phyloP scores from a whole-genome alignment of 2,113 vertebrate genomes.

The Fulmarus glacialis region DNA sequence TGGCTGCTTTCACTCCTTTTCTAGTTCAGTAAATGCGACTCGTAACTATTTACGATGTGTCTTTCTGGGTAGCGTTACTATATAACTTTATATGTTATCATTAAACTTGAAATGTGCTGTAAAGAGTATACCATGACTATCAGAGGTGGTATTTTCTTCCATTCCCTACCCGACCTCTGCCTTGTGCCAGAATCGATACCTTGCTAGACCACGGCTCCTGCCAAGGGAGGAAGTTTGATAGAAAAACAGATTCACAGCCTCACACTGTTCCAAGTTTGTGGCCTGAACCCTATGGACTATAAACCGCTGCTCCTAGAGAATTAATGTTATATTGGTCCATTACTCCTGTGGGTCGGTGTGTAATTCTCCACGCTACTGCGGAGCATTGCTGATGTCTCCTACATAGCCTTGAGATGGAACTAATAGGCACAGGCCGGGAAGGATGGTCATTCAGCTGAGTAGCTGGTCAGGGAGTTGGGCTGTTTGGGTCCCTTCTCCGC shows the following conservation, averaged over 20 bases:
- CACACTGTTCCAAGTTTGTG: not conserved
- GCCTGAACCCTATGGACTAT: not conserved
- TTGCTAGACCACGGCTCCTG: not conserved
- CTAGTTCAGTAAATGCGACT: not conserved
- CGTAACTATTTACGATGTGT: not conserved
- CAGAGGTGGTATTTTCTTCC: not conserved
- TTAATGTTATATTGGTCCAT: not conserved
- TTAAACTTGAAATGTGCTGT: not conserved
- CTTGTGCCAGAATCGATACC: not conserved
- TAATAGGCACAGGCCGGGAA: not conserved
- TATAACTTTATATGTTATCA: not conserved
- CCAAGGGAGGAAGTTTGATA: not conserved
- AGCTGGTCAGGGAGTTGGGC: not conserved
- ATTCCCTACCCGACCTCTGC: not conserved
- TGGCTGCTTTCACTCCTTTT: constrained; percentile 8
- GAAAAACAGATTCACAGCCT: not conserved
- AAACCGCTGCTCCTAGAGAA: not conserved
- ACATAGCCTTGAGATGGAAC: not conserved
- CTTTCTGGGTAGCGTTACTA: not conserved
- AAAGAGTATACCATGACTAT: not conserved
- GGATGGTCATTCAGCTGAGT: not conserved
- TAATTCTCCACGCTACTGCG: not conserved
- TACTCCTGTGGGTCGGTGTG: not conserved
- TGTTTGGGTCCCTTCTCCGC: not conserved
- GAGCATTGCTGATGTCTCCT: not conserved